Evolutionary conservation across 2,888 invertebrate genomes (phyloP).

Genomic region (Galerucella calmariensis): DNA sequence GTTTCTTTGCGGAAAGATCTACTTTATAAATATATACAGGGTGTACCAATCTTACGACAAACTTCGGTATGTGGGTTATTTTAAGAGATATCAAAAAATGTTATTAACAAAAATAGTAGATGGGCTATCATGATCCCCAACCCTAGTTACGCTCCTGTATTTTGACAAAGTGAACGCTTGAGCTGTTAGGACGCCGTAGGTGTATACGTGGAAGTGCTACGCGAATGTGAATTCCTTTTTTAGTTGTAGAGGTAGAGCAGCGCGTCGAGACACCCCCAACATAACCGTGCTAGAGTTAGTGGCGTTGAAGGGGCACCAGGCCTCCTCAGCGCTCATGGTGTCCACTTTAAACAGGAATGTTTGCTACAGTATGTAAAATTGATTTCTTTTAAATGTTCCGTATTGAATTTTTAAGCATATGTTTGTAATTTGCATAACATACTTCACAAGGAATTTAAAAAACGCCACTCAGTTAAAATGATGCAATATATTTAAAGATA

Average conservation of each 20-base stretch:
- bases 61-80: no score
- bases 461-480: not conserved
- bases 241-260: constrained; percentile 25
- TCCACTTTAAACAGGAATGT: constrained; percentile 57
- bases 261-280: constrained; percentile 18
- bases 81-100: no score
- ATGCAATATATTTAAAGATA: not conserved
- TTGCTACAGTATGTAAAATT: constrained; percentile 51
- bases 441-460: not conserved
- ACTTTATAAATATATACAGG: no score
- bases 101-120: no score
- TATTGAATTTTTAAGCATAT: not conserved
- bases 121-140: no score
- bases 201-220: constrained; percentile 18
- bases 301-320: constrained; percentile 51
- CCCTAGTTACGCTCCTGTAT: constrained; percentile 13
- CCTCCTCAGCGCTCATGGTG: constrained; percentile 62
- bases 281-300: constrained; percentile 28
- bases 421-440: no score
- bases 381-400: not conserved
- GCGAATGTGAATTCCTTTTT: not conserved
- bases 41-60: no score
- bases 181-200: constrained; percentile 8
- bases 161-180: not conserved
- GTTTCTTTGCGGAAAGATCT: no score